These are phyloP conservation scores for Lampris megalopsis DNA, from an alignment of 2,113 vertebrate genomes.

Conservation along the genomic window DNA sequence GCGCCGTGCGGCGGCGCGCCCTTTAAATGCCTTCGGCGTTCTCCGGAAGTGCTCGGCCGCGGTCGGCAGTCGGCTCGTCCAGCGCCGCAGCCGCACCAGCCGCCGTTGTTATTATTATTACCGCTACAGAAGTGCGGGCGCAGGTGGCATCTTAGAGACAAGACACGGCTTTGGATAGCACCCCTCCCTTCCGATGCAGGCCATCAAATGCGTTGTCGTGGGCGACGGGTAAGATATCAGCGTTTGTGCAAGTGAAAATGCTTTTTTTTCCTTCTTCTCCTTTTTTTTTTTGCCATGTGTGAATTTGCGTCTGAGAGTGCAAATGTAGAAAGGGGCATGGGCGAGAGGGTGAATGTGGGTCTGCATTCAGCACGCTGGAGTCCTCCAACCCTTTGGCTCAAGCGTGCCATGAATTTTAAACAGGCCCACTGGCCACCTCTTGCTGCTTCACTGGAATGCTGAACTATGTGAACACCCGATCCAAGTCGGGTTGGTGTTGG, in stretches of 20 bases:
- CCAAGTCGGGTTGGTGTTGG: too few relatives aligned
- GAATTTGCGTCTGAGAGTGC: conserved; percentile 36
- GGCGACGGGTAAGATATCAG: conserved; percentile 72
- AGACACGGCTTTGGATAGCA: conserved; percentile 19
- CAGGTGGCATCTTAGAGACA: conserved; percentile 20
- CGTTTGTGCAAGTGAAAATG: conserved; percentile 9
- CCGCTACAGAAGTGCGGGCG: conserved; percentile 7
- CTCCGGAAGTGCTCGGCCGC: conserved; percentile 33
- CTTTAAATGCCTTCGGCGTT: conserved; percentile 55
- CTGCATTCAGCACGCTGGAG: neutral
- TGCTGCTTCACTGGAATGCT: too few relatives aligned
- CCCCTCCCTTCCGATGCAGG: conserved; percentile 65
- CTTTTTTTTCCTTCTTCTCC: neutral
- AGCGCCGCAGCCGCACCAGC: conserved; percentile 15
- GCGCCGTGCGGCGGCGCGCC: neutral
- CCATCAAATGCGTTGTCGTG: conserved; percentile 79
- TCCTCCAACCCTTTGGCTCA: neutral
- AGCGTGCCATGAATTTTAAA: neutral
- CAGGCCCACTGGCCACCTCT: neutral
- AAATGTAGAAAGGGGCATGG: conserved; percentile 59
- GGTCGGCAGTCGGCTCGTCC: conserved; percentile 1
- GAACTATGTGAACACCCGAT: too few relatives aligned
- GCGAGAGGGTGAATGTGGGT: conserved; percentile 25
- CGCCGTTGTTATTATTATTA: conserved; percentile 25
- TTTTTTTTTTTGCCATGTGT: neutral